These are phyloP conservation scores for Hippocampus comes DNA, from an alignment of 2,113 vertebrate genomes.

Conservation along the genomic window DNA sequence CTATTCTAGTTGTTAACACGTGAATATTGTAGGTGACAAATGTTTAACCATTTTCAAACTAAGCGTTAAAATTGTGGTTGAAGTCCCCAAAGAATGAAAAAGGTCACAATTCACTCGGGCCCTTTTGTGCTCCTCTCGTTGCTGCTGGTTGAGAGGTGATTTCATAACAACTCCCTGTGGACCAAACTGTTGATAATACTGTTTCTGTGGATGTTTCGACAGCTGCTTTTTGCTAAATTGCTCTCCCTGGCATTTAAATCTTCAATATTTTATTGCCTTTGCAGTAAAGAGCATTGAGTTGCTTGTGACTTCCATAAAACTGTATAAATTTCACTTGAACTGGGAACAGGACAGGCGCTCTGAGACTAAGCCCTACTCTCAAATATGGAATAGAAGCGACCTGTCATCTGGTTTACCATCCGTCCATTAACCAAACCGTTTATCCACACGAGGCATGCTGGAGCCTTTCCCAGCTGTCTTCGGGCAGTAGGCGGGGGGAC, in stretches of 20 bases:
- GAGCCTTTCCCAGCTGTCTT: too few species aligned
- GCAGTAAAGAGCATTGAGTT: neutral
- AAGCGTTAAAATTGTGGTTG: neutral
- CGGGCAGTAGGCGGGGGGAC: too few species aligned
- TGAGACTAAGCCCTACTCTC: neutral
- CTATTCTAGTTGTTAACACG: neutral
- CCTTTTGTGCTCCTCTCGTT: neutral
- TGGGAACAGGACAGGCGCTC: neutral
- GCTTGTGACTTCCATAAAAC: constrained; percentile 1
- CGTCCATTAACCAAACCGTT: too few species aligned
- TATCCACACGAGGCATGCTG: too few species aligned
- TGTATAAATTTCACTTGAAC: neutral
- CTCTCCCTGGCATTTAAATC: constrained; percentile 1
- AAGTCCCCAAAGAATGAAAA: neutral
- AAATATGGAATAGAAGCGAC: neutral
- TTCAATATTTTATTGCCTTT: neutral
- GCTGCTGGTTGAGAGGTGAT: neutral
- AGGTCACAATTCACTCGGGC: neutral
- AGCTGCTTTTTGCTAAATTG: neutral
- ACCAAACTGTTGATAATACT: neutral
- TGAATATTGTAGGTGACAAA: neutral
- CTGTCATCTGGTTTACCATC: neutral
- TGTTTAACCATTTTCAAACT: neutral
- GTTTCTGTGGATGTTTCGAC: neutral
- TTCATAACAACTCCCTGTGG: neutral